Evolutionary conservation across 2,113 vertebrate genomes (phyloP), one percentile per base, ranked within the genome.

Genomic region (Trogon melanurus): DNA sequence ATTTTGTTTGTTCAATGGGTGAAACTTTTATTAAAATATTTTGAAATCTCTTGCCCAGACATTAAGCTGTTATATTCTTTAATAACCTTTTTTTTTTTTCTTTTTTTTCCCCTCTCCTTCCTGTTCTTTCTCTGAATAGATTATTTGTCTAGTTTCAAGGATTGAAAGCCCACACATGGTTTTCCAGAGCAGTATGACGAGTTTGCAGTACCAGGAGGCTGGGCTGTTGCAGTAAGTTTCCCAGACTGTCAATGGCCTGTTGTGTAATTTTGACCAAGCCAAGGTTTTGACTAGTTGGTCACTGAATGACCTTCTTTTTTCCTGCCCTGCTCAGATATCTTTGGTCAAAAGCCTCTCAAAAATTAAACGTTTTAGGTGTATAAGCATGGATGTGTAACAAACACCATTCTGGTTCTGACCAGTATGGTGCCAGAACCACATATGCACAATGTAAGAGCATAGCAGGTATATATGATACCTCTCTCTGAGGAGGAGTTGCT

Each of bases 1-100:
- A 4, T 44, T 85, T 80, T 92, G 57, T 91, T 96, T 96, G 85
- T 86, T 96, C 53, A 91, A 3, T 84, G 91, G 92, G 95, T 3
- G 47, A 84, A 94, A 84, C 66, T 81, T 94, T 79, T 88, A 79
- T 57, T 71, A 64, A 23, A 95, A 62, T 92, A 91, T 92, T 96
- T 96, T 81, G 38, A 95, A 88, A 86, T 65, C 10, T 2, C 60
- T 73, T 96, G 45, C 16, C 54, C 69, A 93, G 94, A 80, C 25
- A 84, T 61, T 74, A 79, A 65, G 32, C 61, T 89, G 69, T 67
- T 90, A 48, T 69, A 61, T 80, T 70, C 54, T 83, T 75, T 81
- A 88, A 93, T 85, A 96, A 44, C 13, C 36, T 74, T 11, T 75
- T 88, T 61, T 85, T 61, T 79, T 84, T 87, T 81, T 87, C 13